These are phyloP conservation scores for Bambusicola thoracicus DNA, from an alignment of 2,113 vertebrate species.

Conservation along the genomic window DNA sequence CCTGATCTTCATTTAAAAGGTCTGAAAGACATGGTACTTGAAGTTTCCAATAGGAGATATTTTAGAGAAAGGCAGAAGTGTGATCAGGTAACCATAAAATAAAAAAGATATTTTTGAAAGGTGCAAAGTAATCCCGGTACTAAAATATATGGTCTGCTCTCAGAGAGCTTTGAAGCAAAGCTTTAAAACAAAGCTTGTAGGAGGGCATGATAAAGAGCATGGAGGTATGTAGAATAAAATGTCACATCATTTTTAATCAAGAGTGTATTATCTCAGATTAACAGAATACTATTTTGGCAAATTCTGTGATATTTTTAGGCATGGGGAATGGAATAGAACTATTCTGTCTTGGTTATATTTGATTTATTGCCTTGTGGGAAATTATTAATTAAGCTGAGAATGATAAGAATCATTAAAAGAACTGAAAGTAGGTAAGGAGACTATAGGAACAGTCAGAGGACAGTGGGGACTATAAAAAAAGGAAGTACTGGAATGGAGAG, in stretches of 20 bases:
- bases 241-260: constrained; percentile 55
- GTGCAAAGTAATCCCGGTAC: neutral
- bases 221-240: constrained; percentile 31
- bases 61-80: neutral
- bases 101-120: neutral
- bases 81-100: neutral
- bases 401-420: constrained; percentile 30
- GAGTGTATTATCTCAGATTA: constrained; percentile 46
- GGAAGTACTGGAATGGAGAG: neutral
- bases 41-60: neutral
- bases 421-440: neutral
- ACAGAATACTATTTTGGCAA: constrained; percentile 38
- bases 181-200: neutral
- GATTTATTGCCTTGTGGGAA: constrained; percentile 56
- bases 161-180: neutral
- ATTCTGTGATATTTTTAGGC: constrained; percentile 57
- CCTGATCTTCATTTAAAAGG: neutral
- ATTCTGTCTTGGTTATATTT: constrained; percentile 22
- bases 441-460: neutral
- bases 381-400: constrained; percentile 39
- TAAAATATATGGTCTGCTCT: neutral
- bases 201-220: neutral
- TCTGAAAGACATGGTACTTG: neutral
- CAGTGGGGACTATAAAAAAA: neutral
- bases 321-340: neutral